Evolutionary conservation across 2,113 vertebrate species (phyloP).

Genomic region (Suricata suricatta): DNA sequence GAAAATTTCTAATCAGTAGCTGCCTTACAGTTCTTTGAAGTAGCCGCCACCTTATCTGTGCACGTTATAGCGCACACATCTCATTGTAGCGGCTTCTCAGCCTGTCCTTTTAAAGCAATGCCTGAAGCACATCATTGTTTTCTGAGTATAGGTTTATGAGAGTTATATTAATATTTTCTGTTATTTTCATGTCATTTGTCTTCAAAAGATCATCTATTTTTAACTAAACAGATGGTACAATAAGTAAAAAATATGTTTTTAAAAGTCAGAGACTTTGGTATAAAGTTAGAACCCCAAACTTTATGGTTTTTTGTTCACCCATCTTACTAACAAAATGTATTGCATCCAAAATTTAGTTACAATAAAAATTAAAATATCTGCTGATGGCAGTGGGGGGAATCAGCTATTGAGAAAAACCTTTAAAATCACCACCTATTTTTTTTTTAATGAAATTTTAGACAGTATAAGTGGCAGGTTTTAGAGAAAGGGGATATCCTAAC

Average conservation of each 20-base stretch:
- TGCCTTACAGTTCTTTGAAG: not conserved
- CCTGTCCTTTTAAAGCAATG: not conserved
- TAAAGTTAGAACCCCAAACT: slow-evolving; percentile 21
- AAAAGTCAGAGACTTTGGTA: slow-evolving; percentile 43
- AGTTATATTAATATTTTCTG: slow-evolving; percentile 60
- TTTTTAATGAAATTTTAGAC: slow-evolving; percentile 40
- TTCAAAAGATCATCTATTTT: slow-evolving; percentile 75
- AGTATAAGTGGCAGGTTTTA: slow-evolving; percentile 43
- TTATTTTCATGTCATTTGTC: slow-evolving; percentile 59
- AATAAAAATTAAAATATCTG: slow-evolving; percentile 61
- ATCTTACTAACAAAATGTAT: slow-evolving; percentile 50
- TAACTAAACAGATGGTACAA: slow-evolving; percentile 68
- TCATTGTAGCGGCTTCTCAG: not conserved
- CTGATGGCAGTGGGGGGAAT: not conserved
- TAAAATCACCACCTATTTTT: slow-evolving; percentile 19
- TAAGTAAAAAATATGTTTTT: slow-evolving; percentile 46
- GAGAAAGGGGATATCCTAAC: not conserved
- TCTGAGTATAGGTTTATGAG: slow-evolving; percentile 31
- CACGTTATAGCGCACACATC: not conserved
- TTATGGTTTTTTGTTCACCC: slow-evolving; percentile 57
- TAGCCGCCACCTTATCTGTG: not conserved
- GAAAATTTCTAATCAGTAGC: slow-evolving; percentile 21
- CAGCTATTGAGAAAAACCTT: slow-evolving; percentile 54
- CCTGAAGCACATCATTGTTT: slow-evolving; percentile 10
- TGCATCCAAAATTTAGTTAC: slow-evolving; percentile 49